phyloP scores from a whole-genome alignment of 2,113 vertebrate species.

The Leuciscus idus region DNA sequence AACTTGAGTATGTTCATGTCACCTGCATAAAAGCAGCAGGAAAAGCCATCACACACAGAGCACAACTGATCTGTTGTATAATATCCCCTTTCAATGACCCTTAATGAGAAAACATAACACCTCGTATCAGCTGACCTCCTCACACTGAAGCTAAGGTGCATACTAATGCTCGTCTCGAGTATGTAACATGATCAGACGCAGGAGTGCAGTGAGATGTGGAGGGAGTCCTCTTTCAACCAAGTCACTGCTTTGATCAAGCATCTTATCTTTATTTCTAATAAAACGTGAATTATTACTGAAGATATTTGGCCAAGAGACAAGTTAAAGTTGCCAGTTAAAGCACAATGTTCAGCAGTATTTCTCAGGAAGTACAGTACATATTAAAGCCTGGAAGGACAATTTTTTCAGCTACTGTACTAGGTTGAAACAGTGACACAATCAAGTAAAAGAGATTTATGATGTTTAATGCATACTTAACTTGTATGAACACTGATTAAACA shows the following conservation, averaged over 20 bases:
- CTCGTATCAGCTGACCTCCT: conserved; percentile 24
- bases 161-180: conserved; percentile 1
- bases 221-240: conserved; percentile 5
- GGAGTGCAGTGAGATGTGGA: neutral
- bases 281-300: neutral
- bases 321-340: neutral
- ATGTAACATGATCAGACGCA: conserved; percentile 28
- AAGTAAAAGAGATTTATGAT: neutral
- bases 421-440: neutral
- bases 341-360: neutral
- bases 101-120: conserved; percentile 29
- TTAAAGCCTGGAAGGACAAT: neutral
- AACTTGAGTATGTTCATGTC: neutral
- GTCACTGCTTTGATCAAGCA: neutral
- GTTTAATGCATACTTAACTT: neutral
- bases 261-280: neutral
- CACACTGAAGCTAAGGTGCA: conserved; percentile 9
- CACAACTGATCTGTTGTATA: neutral
- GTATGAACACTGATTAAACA: neutral
- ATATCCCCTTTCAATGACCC: conserved; percentile 1
- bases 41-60: conserved; percentile 1
- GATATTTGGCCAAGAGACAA: neutral
- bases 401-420: neutral
- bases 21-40: conserved; percentile 16
- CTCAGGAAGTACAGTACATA: neutral